Conservation (phyloP, 2,113 vertebrate species). For the Dromiciops gliroides region DNA sequence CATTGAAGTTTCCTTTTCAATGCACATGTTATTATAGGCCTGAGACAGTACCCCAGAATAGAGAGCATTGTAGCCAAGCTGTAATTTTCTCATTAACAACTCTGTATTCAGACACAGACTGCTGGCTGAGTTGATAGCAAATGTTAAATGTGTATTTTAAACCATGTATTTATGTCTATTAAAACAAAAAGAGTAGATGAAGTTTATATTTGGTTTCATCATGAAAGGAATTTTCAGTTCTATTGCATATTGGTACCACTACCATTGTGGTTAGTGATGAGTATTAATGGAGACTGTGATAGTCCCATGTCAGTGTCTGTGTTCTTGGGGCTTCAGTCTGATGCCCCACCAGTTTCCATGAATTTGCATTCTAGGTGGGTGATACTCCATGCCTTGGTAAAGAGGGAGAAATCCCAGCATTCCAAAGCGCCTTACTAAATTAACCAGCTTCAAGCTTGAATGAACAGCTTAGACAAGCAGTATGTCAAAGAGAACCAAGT, state of each 20-base stretch:
- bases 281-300: constrained; percentile 47
- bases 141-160: constrained; percentile 63
- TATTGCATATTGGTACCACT: neutral
- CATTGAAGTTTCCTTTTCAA: constrained; percentile 43
- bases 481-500: constrained; percentile 62
- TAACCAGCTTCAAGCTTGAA: constrained; percentile 79
- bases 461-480: constrained; percentile 73
- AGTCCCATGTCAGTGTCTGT: neutral
- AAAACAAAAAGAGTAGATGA: constrained; percentile 69
- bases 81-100: constrained; percentile 75
- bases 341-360: constrained; percentile 43
- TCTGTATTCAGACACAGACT: constrained; percentile 48
- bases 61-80: constrained; percentile 64
- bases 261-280: neutral
- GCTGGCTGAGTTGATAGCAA: constrained; percentile 56
- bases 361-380: constrained; percentile 79
- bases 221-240: constrained; percentile 39
- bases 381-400: constrained; percentile 46
- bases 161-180: constrained; percentile 24
- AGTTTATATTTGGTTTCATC: constrained; percentile 38
- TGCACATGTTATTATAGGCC: constrained; percentile 1
- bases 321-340: neutral
- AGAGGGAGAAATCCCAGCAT: constrained; percentile 64
- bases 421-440: constrained; percentile 80
- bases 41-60: constrained; percentile 35